These are phyloP conservation scores for Dugesia japonica DNA, from an alignment of 2,888 invertebrate species.

Conservation along the genomic window DNA sequence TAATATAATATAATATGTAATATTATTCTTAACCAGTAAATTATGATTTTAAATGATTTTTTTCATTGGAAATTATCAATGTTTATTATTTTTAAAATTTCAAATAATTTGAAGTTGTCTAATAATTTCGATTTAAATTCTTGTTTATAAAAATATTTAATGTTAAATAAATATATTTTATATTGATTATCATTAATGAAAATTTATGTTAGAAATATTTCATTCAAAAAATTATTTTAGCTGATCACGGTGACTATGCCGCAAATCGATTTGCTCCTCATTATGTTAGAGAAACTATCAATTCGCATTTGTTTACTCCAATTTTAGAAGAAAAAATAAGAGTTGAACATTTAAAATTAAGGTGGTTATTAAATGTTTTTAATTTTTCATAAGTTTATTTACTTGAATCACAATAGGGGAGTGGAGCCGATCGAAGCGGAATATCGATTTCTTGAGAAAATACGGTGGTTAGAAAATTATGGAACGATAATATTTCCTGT, in stretches of 20 bases:
- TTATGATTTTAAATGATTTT: no score
- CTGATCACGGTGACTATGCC: not conserved
- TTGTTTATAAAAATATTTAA: no score
- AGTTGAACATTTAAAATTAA: not conserved
- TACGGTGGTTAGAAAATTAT: conserved; percentile 4
- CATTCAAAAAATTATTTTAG: not conserved
- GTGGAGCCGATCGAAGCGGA: not conserved
- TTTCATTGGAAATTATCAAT: no score
- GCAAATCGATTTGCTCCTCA: conserved; percentile 10
- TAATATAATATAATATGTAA: no score
- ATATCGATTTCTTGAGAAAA: conserved; percentile 15
- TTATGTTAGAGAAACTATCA: conserved; percentile 3
- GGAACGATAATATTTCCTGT: not conserved
- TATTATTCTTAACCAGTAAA: no score
- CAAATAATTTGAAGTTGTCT: no score
- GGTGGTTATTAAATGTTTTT: not conserved
- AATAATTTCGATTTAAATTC: no score
- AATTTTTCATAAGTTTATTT: not conserved
- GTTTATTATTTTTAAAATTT: no score
- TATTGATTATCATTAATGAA: not conserved
- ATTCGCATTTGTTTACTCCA: not conserved
- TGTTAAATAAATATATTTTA: not conserved
- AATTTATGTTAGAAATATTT: not conserved
- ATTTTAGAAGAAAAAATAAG: not conserved
- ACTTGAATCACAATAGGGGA: not conserved